Evolutionary conservation across 1,140 invertebrate genomes (phyloP).

Genomic region (Orchestia grillus): DNA sequence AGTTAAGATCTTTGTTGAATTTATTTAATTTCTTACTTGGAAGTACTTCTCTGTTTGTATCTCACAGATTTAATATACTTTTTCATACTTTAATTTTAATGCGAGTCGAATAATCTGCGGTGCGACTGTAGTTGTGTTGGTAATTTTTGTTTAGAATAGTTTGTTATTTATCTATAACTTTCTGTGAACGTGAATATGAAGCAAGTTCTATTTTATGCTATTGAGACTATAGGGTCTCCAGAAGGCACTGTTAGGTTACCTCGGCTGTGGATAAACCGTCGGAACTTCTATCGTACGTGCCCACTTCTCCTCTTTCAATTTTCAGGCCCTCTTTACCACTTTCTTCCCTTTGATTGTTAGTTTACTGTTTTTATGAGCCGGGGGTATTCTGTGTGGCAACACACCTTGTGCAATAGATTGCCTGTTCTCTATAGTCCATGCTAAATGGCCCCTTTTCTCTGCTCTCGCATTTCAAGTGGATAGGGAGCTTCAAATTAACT

Average conservation of each 20-base stretch:
- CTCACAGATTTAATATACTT: background rate
- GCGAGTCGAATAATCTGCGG: background rate
- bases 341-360: too few relatives aligned
- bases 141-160: background rate
- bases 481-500: too few relatives aligned
- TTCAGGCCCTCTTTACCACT: too few relatives aligned
- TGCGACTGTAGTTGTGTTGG: background rate
- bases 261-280: too few relatives aligned
- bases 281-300: background rate
- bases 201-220: background rate
- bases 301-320: background rate
- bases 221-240: too few relatives aligned
- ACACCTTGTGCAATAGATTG: too few relatives aligned
- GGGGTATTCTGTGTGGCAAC: too few relatives aligned
- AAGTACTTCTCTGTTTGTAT: background rate
- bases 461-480: too few relatives aligned
- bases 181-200: background rate
- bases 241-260: too few relatives aligned
- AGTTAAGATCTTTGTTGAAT: background rate
- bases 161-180: background rate
- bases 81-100: background rate
- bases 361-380: too few relatives aligned
- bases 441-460: too few relatives aligned
- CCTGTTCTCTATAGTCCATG: too few relatives aligned
- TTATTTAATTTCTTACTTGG: background rate